Conservation (phyloP, 2,888 invertebrate genomes). For the Physocephala rufipes region DNA sequence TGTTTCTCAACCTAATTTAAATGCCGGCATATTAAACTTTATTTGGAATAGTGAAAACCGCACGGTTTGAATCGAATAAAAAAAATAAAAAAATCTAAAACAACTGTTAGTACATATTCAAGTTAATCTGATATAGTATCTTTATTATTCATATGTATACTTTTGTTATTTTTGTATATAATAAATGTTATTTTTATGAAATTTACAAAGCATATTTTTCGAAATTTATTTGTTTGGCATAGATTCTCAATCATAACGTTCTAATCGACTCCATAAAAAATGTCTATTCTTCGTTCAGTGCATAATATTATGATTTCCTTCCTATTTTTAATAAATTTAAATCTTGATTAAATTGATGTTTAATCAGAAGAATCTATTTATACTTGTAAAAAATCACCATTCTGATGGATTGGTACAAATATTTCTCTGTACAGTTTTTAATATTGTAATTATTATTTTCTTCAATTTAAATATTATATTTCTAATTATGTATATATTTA, state of each 20-base stretch:
- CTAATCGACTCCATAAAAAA: slow-evolving; percentile 31
- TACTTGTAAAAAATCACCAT: slow-evolving; percentile 27
- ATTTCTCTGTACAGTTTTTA: slow-evolving; percentile 22
- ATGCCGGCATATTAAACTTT: too few relatives aligned
- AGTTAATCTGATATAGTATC: slow-evolving; percentile 32
- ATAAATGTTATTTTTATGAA: slow-evolving; percentile 43
- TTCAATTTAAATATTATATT: slow-evolving; percentile 6
- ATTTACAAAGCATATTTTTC: slow-evolving; percentile 31
- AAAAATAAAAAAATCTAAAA: neutral
- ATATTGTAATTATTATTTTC: neutral
- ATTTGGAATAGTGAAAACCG: too few relatives aligned
- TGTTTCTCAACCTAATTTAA: too few relatives aligned
- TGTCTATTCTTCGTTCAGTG: too few relatives aligned
- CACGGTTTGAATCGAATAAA: too few relatives aligned
- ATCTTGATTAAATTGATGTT: too few relatives aligned
- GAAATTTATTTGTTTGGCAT: slow-evolving; percentile 21
- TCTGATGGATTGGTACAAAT: slow-evolving; percentile 27
- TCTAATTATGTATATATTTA: slow-evolving; percentile 28
- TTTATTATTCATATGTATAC: slow-evolving; percentile 41
- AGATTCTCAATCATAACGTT: neutral
- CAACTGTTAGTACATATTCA: neutral
- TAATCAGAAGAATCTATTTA: neutral
- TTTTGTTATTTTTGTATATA: slow-evolving; percentile 43
- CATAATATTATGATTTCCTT: too few relatives aligned
- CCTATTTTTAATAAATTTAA: too few relatives aligned